Conservation (phyloP, 2,113 vertebrate species). For the Columba janthina region DNA sequence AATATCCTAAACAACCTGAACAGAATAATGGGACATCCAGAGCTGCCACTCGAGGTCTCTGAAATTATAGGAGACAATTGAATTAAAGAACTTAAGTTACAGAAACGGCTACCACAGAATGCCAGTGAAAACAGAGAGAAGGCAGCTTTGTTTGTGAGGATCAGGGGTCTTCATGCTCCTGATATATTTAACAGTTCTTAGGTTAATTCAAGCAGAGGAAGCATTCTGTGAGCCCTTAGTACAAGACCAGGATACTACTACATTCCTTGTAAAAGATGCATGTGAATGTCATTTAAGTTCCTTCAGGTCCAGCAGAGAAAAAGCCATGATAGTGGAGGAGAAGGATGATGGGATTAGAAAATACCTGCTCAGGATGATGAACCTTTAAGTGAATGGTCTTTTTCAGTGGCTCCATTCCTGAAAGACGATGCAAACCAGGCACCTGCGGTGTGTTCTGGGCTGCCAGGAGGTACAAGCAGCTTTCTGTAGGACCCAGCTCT, state of each 20-base stretch:
- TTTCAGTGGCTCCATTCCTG: background rate
- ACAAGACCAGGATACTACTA: background rate
- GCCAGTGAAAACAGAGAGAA: background rate
- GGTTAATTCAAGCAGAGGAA: background rate
- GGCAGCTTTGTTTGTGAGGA: background rate
- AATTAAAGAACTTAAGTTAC: background rate
- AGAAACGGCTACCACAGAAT: background rate
- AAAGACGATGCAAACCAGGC: background rate
- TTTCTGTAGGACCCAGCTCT: background rate
- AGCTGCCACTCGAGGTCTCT: background rate
- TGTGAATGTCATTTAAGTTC: background rate
- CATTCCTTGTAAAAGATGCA: background rate
- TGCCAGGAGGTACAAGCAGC: background rate
- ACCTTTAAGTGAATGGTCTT: background rate
- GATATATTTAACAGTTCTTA: background rate
- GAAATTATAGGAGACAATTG: background rate
- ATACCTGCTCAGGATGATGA: background rate
- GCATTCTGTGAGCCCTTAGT: background rate
- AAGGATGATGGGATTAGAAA: background rate
- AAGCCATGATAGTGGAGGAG: background rate
- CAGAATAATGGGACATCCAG: background rate
- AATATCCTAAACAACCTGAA: background rate
- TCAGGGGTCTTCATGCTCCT: background rate
- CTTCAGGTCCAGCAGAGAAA: background rate
- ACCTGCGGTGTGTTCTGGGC: background rate